Base-by-base conservation (phyloP, 2,888 invertebrate species). In the Conus canariensis region DNA sequence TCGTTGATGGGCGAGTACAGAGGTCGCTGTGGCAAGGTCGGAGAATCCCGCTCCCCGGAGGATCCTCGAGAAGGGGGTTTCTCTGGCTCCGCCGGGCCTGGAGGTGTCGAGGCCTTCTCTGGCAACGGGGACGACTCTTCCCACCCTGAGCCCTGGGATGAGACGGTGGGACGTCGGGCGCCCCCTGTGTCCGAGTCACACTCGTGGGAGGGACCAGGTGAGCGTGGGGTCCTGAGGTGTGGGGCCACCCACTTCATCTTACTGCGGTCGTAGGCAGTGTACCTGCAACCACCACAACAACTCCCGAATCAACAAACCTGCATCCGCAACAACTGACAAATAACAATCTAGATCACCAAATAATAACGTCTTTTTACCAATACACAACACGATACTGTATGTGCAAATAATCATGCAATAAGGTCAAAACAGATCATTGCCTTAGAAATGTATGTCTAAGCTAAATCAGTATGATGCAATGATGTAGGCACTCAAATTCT, bases 1-100 rank as follows among this genome's bases (percentile, higher is more conserved):
- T 89, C 89, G 19, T 89, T 89, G 77, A 89, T 89, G 25, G 89
- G 89, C 6, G 89, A 89, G 74, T 89, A 89, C 59, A 89, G 70
- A 3, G 83, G 70, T 9, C 85, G 85, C 30, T 85, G 89, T 2
- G 83, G 83, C 67, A 58, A 30, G 59, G 89, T 25, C 25, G 89
- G 56, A 7, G 89, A 67, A 16, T 67, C 83, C 12, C n/a, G 85
- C 22, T 85, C 59, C 7, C 7, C 70, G 9, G 89, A 85, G 0
- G 85, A 85, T n/a, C n/a, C 77, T 19, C 45, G 70, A 4, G 67
- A 82, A 0, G 60, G 10, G 0, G 83, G 59, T 0, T 45, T 70
- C 19, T 58, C 70, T 25, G 14, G 56, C n/a, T 70, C 70, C 25
- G 58, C 86, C 64, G 64, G n/a, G 12, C 16, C 12, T 10, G 64